A percentile compares a stretch with the other conserved stretches of the same genome.
phyloP scores from a whole-genome alignment of 2,797 vertebrate genomes.

The Sandelia bainsii region DNA sequence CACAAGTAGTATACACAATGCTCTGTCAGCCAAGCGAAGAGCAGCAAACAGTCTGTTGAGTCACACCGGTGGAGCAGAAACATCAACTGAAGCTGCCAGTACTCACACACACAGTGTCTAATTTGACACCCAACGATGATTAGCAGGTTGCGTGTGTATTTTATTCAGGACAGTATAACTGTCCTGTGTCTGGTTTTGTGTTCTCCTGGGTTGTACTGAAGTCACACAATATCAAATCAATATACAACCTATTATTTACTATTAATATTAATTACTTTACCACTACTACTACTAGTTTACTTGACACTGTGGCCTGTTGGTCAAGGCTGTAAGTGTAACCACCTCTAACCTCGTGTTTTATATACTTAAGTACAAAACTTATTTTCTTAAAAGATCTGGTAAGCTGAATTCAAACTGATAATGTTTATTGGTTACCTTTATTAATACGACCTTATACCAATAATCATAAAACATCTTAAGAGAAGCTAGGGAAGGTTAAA shows the following conservation, averaged over 20 bases:
- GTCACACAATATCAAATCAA: background rate
- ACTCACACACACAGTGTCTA: constrained; percentile 6
- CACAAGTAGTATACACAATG: background rate
- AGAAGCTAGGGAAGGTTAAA: background rate
- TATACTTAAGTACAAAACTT: too few relatives aligned
- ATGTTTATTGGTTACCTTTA: too few relatives aligned
- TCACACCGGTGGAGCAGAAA: constrained; percentile 58
- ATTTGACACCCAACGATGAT: constrained; percentile 46
- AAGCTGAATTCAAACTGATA: too few relatives aligned
- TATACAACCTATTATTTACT: background rate
- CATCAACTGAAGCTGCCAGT: constrained; percentile 44
- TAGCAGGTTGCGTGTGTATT: constrained; percentile 16
- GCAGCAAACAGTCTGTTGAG: constrained; percentile 67
- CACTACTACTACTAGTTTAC: too few relatives aligned
- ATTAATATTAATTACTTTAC: too few relatives aligned
- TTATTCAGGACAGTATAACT: background rate
- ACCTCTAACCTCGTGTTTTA: background rate
- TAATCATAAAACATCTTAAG: background rate
- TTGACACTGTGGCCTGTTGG: background rate
- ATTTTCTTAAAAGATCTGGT: too few relatives aligned
- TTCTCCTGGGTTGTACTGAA: background rate
- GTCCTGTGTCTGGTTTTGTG: background rate
- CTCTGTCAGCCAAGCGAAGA: constrained; percentile 68
- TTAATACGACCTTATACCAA: background rate
- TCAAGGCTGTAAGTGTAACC: background rate